phyloP scores from a whole-genome alignment of 2,113 vertebrate genomes.

The Tychaedon coryphoeus region DNA sequence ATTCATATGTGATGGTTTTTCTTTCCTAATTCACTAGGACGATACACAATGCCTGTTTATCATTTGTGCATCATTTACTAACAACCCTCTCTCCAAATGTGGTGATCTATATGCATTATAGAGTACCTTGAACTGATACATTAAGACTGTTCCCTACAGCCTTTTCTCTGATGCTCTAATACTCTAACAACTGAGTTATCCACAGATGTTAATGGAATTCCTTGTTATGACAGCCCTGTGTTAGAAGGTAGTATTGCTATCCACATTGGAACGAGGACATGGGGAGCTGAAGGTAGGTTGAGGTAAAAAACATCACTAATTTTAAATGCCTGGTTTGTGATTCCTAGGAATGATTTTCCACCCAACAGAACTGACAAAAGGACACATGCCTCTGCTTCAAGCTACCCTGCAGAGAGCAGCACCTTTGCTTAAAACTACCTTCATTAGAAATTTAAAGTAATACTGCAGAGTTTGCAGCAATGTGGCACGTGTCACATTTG shows the following conservation, averaged over 20 bases:
- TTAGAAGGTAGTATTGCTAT: neutral
- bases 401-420: neutral
- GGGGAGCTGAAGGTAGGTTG: neutral
- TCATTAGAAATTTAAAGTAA: neutral
- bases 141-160: neutral
- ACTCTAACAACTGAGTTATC: neutral
- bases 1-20: neutral
- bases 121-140: neutral
- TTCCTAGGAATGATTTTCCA: neutral
- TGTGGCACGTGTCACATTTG: neutral
- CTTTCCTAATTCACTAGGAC: neutral
- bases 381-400: neutral
- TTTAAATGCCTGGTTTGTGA: neutral
- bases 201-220: neutral
- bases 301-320: neutral
- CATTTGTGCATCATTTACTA: neutral
- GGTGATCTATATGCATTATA: neutral
- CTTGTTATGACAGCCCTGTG: neutral
- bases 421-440: neutral
- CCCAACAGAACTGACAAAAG: neutral
- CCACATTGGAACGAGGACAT: neutral
- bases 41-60: neutral
- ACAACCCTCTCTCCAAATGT: neutral
- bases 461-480: neutral
- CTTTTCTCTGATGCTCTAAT: neutral